phyloP scores from a whole-genome alignment of 2,113 vertebrate genomes.

The Octodon degus region DNA sequence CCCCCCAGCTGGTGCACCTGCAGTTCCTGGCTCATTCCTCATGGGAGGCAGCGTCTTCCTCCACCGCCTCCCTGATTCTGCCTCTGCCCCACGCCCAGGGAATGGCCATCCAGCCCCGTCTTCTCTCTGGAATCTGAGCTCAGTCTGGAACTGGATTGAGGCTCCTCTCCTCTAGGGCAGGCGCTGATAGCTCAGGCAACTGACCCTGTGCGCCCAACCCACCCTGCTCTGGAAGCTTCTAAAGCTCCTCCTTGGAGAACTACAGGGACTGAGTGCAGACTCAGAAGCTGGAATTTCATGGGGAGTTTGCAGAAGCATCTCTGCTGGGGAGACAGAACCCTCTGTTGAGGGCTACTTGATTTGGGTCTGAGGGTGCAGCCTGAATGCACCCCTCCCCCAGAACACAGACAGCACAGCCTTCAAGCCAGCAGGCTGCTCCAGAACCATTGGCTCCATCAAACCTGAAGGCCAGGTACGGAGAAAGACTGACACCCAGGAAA shows the following conservation, averaged over 20 bases:
- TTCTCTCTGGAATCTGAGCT: not conserved
- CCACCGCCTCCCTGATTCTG: not conserved
- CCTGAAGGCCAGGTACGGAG: not conserved
- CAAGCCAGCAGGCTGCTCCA: not conserved
- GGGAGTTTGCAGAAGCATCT: not conserved
- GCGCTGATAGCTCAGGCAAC: not conserved
- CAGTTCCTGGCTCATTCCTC: accelerated
- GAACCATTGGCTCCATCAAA: not conserved
- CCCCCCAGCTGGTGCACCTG: no score
- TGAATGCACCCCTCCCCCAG: not conserved
- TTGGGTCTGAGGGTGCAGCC: not conserved
- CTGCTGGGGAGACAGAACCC: not conserved
- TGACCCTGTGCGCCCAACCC: not conserved
- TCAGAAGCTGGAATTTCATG: not conserved
- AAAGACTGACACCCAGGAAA: constrained; percentile 51
- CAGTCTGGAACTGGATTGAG: not conserved
- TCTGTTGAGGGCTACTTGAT: not conserved
- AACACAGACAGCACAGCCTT: not conserved
- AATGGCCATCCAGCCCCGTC: not conserved
- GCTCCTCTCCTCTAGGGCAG: not conserved
- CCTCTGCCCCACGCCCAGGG: not conserved
- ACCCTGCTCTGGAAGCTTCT: not conserved
- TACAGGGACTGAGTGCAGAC: not conserved
- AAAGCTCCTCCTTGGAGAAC: not conserved
- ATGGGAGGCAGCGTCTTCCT: not conserved